Percentiles rank a stretch among this genome's conserved stretches.
These are phyloP conservation scores for Australoheros facetus DNA, from an alignment of 2,797 vertebrate genomes.

Conservation along the genomic window DNA sequence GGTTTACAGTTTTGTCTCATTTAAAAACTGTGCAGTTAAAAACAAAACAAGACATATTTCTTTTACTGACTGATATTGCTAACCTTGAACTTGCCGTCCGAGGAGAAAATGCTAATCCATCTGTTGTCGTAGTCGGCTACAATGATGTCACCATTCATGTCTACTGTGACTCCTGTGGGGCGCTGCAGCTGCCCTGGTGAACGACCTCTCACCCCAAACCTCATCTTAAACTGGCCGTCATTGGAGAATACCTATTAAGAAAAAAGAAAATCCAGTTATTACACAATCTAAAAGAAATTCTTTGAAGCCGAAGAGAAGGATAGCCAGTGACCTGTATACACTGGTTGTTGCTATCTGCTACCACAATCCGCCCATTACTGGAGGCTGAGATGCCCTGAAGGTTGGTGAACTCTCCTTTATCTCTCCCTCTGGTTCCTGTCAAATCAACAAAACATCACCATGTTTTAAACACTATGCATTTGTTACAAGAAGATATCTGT, in stretches of 20 bases:
- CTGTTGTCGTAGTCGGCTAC: conserved; percentile 97
- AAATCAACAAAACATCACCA: not conserved
- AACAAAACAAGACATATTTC: not conserved
- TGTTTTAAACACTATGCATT: not conserved
- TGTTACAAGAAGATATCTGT: not conserved
- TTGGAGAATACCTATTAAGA: conserved; percentile 90
- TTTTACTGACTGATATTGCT: not conserved
- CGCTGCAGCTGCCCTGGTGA: conserved; percentile 96
- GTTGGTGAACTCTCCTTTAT: conserved; percentile 97
- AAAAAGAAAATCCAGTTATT: not conserved
- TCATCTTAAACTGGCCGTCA: conserved; percentile 94
- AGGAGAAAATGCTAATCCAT: conserved; percentile 98
- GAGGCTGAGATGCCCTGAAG: conserved; percentile 94
- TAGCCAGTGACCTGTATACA: conserved; percentile 87
- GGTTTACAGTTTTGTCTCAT: not conserved
- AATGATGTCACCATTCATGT: conserved; percentile 93
- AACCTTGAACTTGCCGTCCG: conserved; percentile 97
- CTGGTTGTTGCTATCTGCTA: conserved; percentile 98
- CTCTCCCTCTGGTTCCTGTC: conserved; percentile 89
- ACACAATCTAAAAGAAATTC: not conserved
- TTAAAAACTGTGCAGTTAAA: not conserved
- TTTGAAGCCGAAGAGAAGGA: not conserved
- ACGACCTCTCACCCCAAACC: conserved; percentile 93
- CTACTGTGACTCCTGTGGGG: conserved; percentile 92
- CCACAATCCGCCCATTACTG: conserved; percentile 89